Base-by-base conservation (phyloP, 2,797 vertebrate species). In the Megaceryle alcyon region DNA sequence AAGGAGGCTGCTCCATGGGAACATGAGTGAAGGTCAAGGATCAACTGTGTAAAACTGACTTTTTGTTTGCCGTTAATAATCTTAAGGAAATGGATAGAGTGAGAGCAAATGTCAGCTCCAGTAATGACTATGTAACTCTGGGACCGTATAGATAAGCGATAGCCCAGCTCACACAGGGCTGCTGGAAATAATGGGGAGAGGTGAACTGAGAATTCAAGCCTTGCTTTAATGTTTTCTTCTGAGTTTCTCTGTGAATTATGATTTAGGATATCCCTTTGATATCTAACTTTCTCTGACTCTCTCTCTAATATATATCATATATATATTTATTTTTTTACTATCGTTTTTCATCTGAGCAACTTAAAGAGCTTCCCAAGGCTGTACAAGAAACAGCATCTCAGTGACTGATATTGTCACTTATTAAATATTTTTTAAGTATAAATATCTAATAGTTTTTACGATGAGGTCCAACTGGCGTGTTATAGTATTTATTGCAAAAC, bases 51-150 rank as follows among this genome's bases (percentile, higher is more conserved):
- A 82, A 94, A 95, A 96, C 84, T 2, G 11, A 72, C 81, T 93
- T 89, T 91, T 87, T 95, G 95, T 97, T 97, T 97, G 91, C 95
- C 0, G 61, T 94, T 95, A 86, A 96, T 97, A 96, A 96, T 95
- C 91, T 86, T 82, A 89, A 96, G 88, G 90, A 94, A 93, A 96
- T 93, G 66, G 91, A 91, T 93, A 71, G 94, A 96, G 89, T 71
- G 86, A 94, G 92, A 95, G 85, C 93, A 96, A 96, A 96, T 95
- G 91, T 88, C 95, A 96, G 75, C 78, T 85, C 60, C 89, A 56
- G 69, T 89, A 93, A 95, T 94, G 91, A 94, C 90, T 92, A 16
- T 94, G 89, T 96, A 86, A 96, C 88, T 88, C 75, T 70, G 89
- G 85, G 89, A 90, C 82, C 3, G 1, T 77, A 73, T 7, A 61